phyloP scores from a whole-genome alignment of 1,140 invertebrate genomes.

The honey bee (Apis mellifera) region Amel_HAv3.1 CM009942.2:10907001-10907500 shows the following conservation, averaged over 20 bases:
- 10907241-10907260: constrained; percentile 69
- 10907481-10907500: too few relatives aligned
- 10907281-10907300: constrained; percentile 23
- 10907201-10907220: constrained; percentile 68
- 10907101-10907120: constrained; percentile 20
- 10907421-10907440: too few relatives aligned
- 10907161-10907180: constrained; percentile 75
- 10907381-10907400: neutral
- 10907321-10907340: neutral
- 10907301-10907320: neutral
- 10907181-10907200: constrained; percentile 71
- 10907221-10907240: constrained; percentile 57
- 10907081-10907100: constrained; percentile 4
- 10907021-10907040: neutral
- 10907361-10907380: neutral
- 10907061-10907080: constrained; percentile 48
- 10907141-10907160: constrained; percentile 68
- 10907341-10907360: neutral
- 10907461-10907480: too few relatives aligned
- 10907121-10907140: constrained; percentile 65
- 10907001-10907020: neutral
- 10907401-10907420: neutral
- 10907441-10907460: too few relatives aligned
- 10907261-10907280: constrained; percentile 36
- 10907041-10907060: constrained; percentile 6